Percentiles rank a stretch among this genome's conserved stretches.
These are phyloP conservation scores for Bergia puertoricense DNA, from an alignment of 92 coral and sea anemone genomes.

Conservation along the genomic window DNA sequence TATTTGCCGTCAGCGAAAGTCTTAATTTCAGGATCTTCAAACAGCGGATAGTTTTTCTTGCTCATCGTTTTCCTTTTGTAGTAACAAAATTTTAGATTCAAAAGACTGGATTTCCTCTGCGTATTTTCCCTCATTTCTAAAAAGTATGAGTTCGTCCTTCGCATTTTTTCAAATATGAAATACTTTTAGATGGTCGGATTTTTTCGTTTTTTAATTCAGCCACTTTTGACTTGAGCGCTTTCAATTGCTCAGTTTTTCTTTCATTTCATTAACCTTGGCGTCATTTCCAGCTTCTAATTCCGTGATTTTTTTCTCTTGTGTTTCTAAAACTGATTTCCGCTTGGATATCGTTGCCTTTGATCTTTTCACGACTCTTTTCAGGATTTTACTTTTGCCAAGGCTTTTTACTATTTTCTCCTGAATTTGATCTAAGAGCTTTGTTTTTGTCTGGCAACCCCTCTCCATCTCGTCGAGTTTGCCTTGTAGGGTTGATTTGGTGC, in stretches of 20 bases:
- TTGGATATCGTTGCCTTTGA: conserved; percentile 11
- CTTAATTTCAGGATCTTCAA: not conserved
- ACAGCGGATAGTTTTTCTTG: not conserved
- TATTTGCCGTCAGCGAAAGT: not conserved
- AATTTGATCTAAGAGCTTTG: not conserved
- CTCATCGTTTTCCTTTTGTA: not conserved
- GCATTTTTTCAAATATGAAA: too few relatives aligned
- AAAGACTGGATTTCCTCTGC: not conserved
- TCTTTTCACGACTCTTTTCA: conserved; percentile 14
- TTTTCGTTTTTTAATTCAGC: too few relatives aligned
- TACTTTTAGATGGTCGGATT: too few relatives aligned
- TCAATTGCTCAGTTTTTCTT: too few relatives aligned
- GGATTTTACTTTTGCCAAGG: not conserved
- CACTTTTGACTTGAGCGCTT: too few relatives aligned
- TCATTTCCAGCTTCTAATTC: not conserved
- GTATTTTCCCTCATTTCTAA: not conserved
- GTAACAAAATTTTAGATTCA: not conserved
- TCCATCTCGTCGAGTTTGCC: not conserved
- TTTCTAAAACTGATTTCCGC: not conserved
- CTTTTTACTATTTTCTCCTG: not conserved
- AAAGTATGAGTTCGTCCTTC: not conserved
- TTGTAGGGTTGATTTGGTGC: not conserved
- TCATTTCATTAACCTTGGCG: not conserved
- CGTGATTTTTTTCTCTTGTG: too few relatives aligned
- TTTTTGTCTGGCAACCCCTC: not conserved